A percentile compares a stretch with the other conserved stretches of the same genome.
Evolutionary conservation across 1,140 invertebrate species (phyloP).

Genomic region (Drosophila kepulauana): DNA sequence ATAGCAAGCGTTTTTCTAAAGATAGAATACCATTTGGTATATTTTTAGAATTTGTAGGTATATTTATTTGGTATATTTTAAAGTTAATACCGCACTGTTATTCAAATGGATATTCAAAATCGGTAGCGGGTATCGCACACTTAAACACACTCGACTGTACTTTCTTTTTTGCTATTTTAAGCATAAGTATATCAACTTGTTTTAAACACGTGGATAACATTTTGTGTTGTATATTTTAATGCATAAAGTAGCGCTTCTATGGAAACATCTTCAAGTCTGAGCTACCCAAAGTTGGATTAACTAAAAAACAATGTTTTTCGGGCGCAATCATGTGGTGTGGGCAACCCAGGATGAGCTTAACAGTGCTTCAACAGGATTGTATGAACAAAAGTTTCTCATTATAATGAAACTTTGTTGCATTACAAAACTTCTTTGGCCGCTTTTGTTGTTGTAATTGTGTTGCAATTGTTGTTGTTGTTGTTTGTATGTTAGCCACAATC

Average conservation of each 20-base stretch:
- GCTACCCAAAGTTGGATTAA: conserved; percentile 32
- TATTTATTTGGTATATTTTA: no score
- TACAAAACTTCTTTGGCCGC: conserved; percentile 55
- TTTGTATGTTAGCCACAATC: conserved; percentile 33
- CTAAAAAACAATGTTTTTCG: conserved; percentile 40
- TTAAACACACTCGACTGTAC: no score
- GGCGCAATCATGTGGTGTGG: conserved; percentile 17
- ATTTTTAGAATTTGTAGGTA: no score
- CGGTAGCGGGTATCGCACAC: no score
- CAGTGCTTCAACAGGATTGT: conserved; percentile 33
- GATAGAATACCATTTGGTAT: no score
- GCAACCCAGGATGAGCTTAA: conserved; percentile 24
- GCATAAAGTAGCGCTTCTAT: background rate
- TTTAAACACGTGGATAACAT: background rate
- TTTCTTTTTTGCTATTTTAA: no score
- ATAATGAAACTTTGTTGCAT: conserved; percentile 81
- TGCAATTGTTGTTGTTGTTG: conserved; percentile 33
- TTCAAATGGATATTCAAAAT: no score
- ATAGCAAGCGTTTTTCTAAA: no score
- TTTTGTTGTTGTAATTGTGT: conserved; percentile 16
- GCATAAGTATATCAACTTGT: background rate
- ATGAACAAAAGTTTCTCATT: conserved; percentile 82
- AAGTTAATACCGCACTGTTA: no score
- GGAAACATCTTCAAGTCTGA: conserved; percentile 31
- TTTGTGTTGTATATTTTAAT: background rate